A percentile compares a stretch with the other conserved stretches of the same genome.
Conservation (phyloP, 2,888 invertebrate species). For the Campoplex nolae region DNA sequence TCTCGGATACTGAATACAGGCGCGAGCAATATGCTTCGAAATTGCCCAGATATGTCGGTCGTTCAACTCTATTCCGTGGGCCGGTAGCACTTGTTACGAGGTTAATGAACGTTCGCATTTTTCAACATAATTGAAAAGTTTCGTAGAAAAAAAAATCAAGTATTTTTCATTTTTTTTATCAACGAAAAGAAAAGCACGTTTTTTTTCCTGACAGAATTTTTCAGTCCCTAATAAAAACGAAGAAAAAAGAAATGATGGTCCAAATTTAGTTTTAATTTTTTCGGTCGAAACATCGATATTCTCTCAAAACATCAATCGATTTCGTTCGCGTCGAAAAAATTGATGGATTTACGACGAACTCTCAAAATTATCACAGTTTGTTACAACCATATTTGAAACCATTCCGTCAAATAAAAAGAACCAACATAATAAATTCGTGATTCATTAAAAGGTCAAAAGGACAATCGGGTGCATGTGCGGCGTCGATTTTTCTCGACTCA, state of each 20-base stretch:
- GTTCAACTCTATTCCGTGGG: not conserved
- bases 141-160: not conserved
- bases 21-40: constrained; percentile 1
- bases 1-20: not conserved
- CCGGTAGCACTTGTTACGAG: not conserved
- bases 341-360: too few species aligned
- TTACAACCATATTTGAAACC: too few species aligned
- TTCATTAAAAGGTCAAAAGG: too few species aligned
- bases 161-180: not conserved
- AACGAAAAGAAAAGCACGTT: not conserved
- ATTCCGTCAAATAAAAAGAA: too few species aligned
- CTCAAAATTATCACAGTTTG: too few species aligned
- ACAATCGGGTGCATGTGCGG: not conserved
- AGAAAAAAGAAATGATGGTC: not conserved
- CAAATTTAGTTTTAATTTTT: too few species aligned
- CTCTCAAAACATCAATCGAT: too few species aligned
- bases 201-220: not conserved
- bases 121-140: not conserved
- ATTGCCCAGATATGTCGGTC: not conserved
- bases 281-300: not conserved
- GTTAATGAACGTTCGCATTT: constrained; percentile 27
- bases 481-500: not conserved
- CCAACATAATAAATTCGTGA: too few species aligned
- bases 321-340: too few species aligned
- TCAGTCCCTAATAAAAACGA: not conserved